These are phyloP conservation scores for Sorex maritimensis DNA, from an alignment of 2,797 vertebrate species.

Conservation along the genomic window DNA sequence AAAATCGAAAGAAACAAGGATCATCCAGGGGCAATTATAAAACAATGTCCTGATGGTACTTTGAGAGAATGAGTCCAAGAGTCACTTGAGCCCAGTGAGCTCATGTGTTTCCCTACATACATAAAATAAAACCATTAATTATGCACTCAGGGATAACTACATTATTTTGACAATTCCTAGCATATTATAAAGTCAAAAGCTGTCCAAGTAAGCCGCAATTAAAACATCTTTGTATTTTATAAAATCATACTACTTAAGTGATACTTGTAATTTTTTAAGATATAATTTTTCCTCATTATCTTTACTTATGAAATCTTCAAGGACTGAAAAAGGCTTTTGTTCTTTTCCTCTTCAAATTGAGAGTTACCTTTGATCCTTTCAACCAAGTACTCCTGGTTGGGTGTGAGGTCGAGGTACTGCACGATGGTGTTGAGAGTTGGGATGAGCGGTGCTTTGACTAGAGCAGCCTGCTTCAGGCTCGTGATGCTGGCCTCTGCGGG, in stretches of 20 bases:
- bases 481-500: slow-evolving; percentile 96
- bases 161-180: slow-evolving; percentile 61
- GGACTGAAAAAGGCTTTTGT: fast-evolving
- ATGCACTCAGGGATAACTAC: slow-evolving; percentile 12
- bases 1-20: slow-evolving; percentile 22
- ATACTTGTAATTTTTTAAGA: slow-evolving; percentile 40
- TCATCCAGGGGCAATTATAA: not conserved
- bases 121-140: slow-evolving; percentile 44
- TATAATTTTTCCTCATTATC: not conserved
- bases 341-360: not conserved
- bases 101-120: slow-evolving; percentile 40
- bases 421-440: slow-evolving; percentile 96
- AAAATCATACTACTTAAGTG: slow-evolving; percentile 5
- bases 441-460: slow-evolving; percentile 96
- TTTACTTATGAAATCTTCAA: slow-evolving; percentile 42
- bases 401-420: slow-evolving; percentile 96
- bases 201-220: slow-evolving; percentile 45
- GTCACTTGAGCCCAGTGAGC: not conserved
- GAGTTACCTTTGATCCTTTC: slow-evolving; percentile 96
- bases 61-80: slow-evolving; percentile 50
- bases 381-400: slow-evolving; percentile 97
- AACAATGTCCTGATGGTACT: not conserved
- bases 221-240: slow-evolving; percentile 64
- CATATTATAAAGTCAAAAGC: slow-evolving; percentile 40
- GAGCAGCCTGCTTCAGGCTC: slow-evolving; percentile 97